Conservation (phyloP, 1,140 invertebrate genomes). For the Zelostemma sp. region DNA sequence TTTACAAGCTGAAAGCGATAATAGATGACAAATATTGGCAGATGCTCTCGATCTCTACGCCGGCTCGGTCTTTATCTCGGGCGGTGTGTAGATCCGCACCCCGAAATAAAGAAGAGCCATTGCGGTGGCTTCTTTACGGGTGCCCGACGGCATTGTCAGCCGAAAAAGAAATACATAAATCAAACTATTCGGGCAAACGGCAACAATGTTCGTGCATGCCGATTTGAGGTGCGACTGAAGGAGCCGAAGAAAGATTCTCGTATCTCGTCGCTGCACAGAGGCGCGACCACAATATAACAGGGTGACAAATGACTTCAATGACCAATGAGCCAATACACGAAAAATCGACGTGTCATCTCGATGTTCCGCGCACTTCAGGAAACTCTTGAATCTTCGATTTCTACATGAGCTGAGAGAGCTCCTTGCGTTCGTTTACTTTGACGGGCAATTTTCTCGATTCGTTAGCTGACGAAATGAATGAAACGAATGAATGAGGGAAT, state of each 20-base stretch:
- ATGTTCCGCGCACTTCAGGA: constrained; percentile 38
- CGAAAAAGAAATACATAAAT: constrained; percentile 66
- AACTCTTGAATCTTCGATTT: no score
- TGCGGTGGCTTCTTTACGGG: constrained; percentile 59
- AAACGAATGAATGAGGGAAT: background rate
- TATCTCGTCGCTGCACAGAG: constrained; percentile 50
- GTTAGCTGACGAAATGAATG: background rate
- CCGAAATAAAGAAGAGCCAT: constrained; percentile 54
- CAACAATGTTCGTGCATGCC: constrained; percentile 55
- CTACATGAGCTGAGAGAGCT: no score
- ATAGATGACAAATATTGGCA: constrained; percentile 71
- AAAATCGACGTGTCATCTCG: constrained; percentile 46
- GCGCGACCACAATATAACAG: constrained; percentile 67
- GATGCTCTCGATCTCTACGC: constrained; percentile 60
- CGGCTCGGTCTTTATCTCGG: constrained; percentile 30
- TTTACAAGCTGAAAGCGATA: constrained; percentile 63
- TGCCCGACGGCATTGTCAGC: constrained; percentile 50
- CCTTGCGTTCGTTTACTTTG: no score
- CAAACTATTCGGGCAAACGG: constrained; percentile 55
- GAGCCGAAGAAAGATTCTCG: constrained; percentile 22
- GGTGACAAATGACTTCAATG: constrained; percentile 67
- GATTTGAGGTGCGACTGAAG: constrained; percentile 15
- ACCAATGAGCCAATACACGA: constrained; percentile 31
- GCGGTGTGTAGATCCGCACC: constrained; percentile 34
- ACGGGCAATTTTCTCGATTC: no score